Percentiles rank a stretch among this genome's conserved stretches.
Conservation (phyloP, 2,888 invertebrate species). For the Xanthorhoe designata region DNA sequence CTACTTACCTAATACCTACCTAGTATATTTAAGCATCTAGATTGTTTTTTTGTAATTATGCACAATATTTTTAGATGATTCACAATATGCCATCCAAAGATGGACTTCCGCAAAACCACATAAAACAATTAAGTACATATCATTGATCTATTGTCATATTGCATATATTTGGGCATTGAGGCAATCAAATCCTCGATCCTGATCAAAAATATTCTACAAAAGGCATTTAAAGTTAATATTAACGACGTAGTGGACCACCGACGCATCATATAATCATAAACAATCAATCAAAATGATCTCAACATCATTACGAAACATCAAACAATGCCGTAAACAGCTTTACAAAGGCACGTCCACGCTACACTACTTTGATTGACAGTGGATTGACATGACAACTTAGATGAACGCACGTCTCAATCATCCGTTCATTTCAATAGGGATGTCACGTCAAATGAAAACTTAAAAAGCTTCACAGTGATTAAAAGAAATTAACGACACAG, state of each 20-base stretch:
- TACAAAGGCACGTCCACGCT: conserved; percentile 38
- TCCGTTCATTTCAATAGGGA: conserved; percentile 43
- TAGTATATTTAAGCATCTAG: too few relatives aligned
- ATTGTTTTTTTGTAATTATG: too few relatives aligned
- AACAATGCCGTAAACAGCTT: conserved; percentile 33
- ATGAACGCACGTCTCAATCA: conserved; percentile 52
- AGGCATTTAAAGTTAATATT: not conserved
- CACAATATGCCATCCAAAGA: too few relatives aligned
- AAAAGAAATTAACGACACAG: too few relatives aligned
- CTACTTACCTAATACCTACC: too few relatives aligned
- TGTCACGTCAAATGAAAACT: conserved; percentile 5
- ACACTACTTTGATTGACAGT: conserved; percentile 39
- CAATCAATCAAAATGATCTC: conserved; percentile 28
- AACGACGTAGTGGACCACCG: conserved; percentile 7
- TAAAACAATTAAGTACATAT: too few relatives aligned
- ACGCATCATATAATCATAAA: not conserved
- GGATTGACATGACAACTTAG: conserved; percentile 35
- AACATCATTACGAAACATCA: conserved; percentile 26
- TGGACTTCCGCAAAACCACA: too few relatives aligned
- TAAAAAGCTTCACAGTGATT: not conserved
- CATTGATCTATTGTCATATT: too few relatives aligned
- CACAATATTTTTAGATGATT: too few relatives aligned
- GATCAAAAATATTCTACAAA: not conserved
- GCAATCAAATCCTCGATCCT: not conserved
- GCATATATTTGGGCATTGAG: not conserved